phyloP scores from a whole-genome alignment of 1,140 invertebrate species.

The Caenorhabditis elegans region WBcel235 BX284606.5:5671501-5672000 shows the following conservation, averaged over 20 bases:
- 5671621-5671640: neutral
- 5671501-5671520: neutral
- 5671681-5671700: conserved; percentile 7
- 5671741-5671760: neutral
- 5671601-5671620: conserved; percentile 38
- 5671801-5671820: neutral
- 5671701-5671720: conserved; percentile 23
- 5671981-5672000: neutral
- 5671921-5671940: neutral
- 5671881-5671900: neutral
- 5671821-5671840: neutral
- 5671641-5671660: neutral
- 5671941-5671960: neutral
- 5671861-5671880: neutral
- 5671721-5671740: conserved; percentile 18
- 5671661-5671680: conserved; percentile 27
- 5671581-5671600: conserved; percentile 58
- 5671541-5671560: conserved; percentile 51
- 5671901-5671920: neutral
- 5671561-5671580: conserved; percentile 52
- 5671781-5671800: neutral
- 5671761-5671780: neutral
- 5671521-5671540: conserved; percentile 40
- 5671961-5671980: neutral
- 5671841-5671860: neutral